Conservation (phyloP, 2,797 vertebrate species). For the Vespertilio murinus region DNA sequence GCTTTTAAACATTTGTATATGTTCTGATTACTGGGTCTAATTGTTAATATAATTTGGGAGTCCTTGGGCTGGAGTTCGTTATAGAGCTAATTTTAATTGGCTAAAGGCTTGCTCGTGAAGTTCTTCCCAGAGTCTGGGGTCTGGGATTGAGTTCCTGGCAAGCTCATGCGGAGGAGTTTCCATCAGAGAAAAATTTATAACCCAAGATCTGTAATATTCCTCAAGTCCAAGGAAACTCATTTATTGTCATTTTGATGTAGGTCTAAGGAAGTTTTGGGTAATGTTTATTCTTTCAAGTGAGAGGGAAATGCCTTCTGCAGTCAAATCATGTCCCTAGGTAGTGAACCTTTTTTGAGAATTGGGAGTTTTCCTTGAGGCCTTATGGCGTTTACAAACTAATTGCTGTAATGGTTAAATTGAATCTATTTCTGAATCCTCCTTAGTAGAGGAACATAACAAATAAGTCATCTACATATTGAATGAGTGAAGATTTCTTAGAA, state of each 20-base stretch:
- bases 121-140: background rate
- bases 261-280: background rate
- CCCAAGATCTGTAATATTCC: background rate
- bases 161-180: background rate
- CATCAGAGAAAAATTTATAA: background rate
- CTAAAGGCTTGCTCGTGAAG: background rate
- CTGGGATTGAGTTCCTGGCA: background rate
- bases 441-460: background rate
- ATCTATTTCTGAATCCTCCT: background rate
- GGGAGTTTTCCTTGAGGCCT: background rate
- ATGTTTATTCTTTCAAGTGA: background rate
- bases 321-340: background rate
- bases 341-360: background rate
- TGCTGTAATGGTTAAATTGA: background rate
- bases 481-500: background rate
- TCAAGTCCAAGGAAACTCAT: background rate
- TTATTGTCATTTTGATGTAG: background rate
- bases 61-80: background rate
- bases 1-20: background rate
- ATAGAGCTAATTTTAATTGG: background rate
- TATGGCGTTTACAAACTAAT: background rate
- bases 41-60: background rate
- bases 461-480: background rate
- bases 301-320: background rate
- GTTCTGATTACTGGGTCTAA: background rate